phyloP scores from a whole-genome alignment of 2,113 vertebrate genomes.

The Equus przewalskii region DNA sequence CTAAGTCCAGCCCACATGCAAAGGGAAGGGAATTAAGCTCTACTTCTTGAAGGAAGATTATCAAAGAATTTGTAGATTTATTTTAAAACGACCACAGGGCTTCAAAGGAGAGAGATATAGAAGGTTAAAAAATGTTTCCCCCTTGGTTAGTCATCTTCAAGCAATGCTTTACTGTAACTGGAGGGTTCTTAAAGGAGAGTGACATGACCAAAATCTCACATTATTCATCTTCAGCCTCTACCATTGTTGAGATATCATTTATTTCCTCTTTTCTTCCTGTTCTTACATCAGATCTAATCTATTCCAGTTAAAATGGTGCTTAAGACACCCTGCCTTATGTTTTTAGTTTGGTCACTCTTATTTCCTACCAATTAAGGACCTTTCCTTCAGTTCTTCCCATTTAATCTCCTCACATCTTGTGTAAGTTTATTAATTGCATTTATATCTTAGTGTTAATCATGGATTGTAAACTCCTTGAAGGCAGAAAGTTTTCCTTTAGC shows the following conservation, averaged over 20 bases:
- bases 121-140: background rate
- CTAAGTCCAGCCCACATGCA: background rate
- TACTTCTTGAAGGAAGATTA: background rate
- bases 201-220: background rate
- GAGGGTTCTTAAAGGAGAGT: conserved; percentile 7
- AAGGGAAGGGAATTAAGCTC: background rate
- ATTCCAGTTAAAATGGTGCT: background rate
- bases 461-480: background rate
- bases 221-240: background rate
- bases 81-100: background rate
- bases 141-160: background rate
- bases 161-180: background rate
- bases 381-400: background rate
- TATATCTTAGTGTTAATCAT: conserved; percentile 25
- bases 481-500: background rate
- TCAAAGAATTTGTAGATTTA: background rate
- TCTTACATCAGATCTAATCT: conserved; percentile 1
- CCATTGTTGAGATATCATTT: background rate
- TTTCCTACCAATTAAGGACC: background rate
- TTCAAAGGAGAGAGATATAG: background rate
- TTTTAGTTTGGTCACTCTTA: background rate
- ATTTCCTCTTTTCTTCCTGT: conserved; percentile 7
- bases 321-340: background rate
- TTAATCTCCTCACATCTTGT: conserved; percentile 25
- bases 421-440: background rate